Percentiles rank a stretch among this genome's conserved stretches.
Evolutionary conservation across 2,113 vertebrate species (phyloP).

Genomic region (Corythoichthys intestinalis): DNA sequence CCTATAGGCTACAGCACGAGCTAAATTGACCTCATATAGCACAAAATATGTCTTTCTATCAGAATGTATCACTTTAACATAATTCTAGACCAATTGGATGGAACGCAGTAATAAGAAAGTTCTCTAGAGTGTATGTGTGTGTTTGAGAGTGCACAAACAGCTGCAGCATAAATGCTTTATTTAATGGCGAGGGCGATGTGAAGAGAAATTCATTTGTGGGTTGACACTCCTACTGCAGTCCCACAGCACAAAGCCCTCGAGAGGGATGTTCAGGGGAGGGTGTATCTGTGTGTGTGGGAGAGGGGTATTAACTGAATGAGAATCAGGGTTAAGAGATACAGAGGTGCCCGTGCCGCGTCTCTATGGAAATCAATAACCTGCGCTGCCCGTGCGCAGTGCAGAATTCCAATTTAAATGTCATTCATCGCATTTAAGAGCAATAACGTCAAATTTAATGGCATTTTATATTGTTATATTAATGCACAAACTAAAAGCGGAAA

Average conservation of each 20-base stretch:
- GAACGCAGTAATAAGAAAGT: slow-evolving; percentile 31
- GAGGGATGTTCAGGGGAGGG: slow-evolving; percentile 34
- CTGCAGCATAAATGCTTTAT: slow-evolving; percentile 56
- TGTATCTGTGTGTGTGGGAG: slow-evolving; percentile 1
- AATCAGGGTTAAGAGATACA: slow-evolving; percentile 36
- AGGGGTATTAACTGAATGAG: slow-evolving; percentile 17
- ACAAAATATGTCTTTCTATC: no score
- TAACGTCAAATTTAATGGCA: not conserved
- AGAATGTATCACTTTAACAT: not conserved
- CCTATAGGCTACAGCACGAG: no score
- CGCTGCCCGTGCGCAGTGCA: slow-evolving; percentile 27
- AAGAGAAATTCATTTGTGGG: slow-evolving; percentile 68
- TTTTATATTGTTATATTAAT: slow-evolving; percentile 1
- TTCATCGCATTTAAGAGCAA: slow-evolving; percentile 19
- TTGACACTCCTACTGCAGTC: slow-evolving; percentile 55
- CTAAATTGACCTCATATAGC: no score
- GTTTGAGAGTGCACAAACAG: slow-evolving; percentile 52
- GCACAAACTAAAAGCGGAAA: not conserved
- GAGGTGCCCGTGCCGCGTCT: slow-evolving; percentile 51
- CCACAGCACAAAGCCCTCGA: slow-evolving; percentile 47
- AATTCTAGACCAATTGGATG: not conserved
- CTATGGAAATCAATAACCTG: slow-evolving; percentile 63
- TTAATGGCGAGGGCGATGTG: slow-evolving; percentile 64
- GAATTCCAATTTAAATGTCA: slow-evolving; percentile 11
- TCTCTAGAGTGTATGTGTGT: slow-evolving; percentile 33